Percentiles rank a stretch among this genome's conserved stretches.
Conservation (phyloP, 2,888 invertebrate species). For the Deilephila elpenor region DNA sequence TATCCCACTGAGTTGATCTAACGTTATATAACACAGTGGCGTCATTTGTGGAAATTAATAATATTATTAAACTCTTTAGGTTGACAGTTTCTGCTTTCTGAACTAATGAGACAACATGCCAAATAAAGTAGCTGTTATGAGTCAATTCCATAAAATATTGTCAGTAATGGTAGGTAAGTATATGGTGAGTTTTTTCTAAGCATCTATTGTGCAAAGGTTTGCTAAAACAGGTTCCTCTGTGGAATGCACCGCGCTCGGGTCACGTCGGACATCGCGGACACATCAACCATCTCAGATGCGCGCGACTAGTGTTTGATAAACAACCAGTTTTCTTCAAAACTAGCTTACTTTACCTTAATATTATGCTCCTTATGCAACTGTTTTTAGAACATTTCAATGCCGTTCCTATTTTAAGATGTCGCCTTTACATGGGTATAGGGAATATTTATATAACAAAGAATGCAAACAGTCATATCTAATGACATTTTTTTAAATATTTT, state of each 20-base stretch:
- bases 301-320: conserved; percentile 44
- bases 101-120: not conserved
- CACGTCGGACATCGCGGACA: conserved; percentile 51
- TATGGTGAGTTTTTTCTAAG: conserved; percentile 23
- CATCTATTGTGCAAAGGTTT: conserved; percentile 27
- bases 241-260: conserved; percentile 63
- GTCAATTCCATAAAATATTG: not conserved
- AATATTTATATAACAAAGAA: no score
- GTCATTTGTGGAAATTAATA: conserved; percentile 16
- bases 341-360: conserved; percentile 30
- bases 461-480: no score
- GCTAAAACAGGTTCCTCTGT: conserved; percentile 68
- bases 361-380: not conserved
- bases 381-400: not conserved
- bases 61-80: not conserved
- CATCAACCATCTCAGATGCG: conserved; percentile 45
- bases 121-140: not conserved
- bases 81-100: not conserved
- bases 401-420: not conserved
- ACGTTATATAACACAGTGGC: not conserved
- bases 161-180: not conserved
- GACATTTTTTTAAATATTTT: no score
- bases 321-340: conserved; percentile 47
- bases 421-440: not conserved
- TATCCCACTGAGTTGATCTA: conserved; percentile 3